These are phyloP conservation scores for Pterobdella sp. DNA, from an alignment of 2,888 invertebrate species.

Conservation along the genomic window DNA sequence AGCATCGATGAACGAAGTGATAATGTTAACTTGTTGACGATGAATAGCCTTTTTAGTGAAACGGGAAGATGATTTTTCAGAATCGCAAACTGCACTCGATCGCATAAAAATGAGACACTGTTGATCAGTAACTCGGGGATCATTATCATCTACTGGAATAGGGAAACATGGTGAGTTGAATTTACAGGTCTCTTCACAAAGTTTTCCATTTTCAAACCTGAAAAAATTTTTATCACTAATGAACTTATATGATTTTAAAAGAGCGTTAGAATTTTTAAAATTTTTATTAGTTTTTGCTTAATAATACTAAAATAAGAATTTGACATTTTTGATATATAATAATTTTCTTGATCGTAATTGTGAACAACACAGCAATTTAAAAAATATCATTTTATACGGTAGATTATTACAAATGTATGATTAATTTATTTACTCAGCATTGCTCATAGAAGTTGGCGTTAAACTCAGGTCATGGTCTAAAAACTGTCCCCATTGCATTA, in stretches of 20 bases:
- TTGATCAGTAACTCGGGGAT: conserved; percentile 63
- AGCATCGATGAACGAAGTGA: conserved; percentile 85
- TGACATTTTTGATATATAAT: no score
- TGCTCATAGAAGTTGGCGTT: conserved; percentile 82
- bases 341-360: no score
- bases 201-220: conserved; percentile 66
- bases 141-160: conserved; percentile 81
- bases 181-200: conserved; percentile 51
- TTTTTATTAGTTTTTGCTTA: no score
- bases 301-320: no score
- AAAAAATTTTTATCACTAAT: no score
- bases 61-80: conserved; percentile 87
- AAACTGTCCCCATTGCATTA: conserved; percentile 99
- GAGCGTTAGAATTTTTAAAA: no score
- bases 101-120: conserved; percentile 54
- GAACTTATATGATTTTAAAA: no score
- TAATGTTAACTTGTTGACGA: conserved; percentile 75
- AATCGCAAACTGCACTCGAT: conserved; percentile 93
- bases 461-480: conserved; percentile 94
- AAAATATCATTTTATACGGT: no score
- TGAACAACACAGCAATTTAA: no score
- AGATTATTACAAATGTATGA: no score
- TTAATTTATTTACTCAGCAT: conserved; percentile 51
- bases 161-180: conserved; percentile 95
- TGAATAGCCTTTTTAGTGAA: conserved; percentile 68